Conservation (phyloP, 1,140 invertebrate species). For the Zaprionus tsacasi region DNA sequence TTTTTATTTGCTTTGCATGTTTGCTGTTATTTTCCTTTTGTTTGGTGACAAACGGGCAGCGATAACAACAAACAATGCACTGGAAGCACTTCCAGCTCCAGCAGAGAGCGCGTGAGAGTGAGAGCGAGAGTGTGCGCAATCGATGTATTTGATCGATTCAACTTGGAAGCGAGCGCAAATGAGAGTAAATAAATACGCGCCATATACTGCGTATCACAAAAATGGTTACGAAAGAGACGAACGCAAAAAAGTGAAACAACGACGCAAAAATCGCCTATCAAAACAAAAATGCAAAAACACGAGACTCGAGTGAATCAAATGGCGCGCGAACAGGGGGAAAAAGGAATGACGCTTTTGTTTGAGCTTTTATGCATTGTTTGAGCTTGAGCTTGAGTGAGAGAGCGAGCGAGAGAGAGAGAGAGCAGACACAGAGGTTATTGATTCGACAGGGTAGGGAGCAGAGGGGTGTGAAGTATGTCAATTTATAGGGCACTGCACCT, state of each 20-base stretch:
- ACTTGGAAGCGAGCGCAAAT: conserved; percentile 1
- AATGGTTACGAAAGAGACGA: conserved; percentile 20
- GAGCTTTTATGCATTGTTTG: conserved; percentile 1
- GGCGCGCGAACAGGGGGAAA: conserved; percentile 17
- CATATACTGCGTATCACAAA: conserved; percentile 10
- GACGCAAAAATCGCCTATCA: conserved; percentile 56
- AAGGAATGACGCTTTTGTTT: conserved; percentile 19
- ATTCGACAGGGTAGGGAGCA: neutral
- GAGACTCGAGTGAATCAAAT: conserved; percentile 36
- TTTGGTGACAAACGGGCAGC: conserved; percentile 2
- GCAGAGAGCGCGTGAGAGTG: neutral
- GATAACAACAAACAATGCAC: conserved; percentile 10
- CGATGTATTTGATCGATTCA: conserved; percentile 20
- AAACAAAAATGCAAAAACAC: conserved; percentile 62
- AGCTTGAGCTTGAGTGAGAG: neutral
- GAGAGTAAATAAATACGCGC: conserved; percentile 2
- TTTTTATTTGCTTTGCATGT: neutral
- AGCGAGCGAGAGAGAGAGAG: neutral
- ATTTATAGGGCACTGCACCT: conserved; percentile 34
- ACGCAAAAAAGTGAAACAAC: conserved; percentile 34
- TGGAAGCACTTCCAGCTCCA: neutral
- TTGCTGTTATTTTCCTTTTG: conserved; percentile 10
- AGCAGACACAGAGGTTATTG: neutral
- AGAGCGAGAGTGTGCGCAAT: neutral
- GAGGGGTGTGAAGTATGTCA: neutral